phyloP scores from a whole-genome alignment of 2,113 vertebrate genomes.

The Columba janthina region DNA sequence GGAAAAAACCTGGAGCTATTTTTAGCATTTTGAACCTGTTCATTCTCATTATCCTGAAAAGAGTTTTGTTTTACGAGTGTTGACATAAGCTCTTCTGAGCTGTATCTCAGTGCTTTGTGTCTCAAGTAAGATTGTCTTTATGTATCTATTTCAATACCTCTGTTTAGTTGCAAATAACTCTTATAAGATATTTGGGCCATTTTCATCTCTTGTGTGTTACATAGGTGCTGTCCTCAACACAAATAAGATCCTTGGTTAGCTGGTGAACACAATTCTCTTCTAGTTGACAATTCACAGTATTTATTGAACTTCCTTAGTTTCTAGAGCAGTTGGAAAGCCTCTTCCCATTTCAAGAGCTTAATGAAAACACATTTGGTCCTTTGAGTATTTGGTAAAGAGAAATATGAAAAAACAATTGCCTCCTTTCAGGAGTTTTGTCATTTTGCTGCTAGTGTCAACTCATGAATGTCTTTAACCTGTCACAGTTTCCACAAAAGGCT shows the following conservation, averaged over 20 bases:
- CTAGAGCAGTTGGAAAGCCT: background rate
- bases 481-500: background rate
- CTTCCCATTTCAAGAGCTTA: background rate
- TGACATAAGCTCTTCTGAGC: slow-evolving; percentile 42
- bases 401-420: background rate
- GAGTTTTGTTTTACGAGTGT: background rate
- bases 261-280: background rate
- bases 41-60: slow-evolving; percentile 20
- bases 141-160: slow-evolving; percentile 25
- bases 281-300: background rate
- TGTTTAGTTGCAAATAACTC: background rate
- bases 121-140: slow-evolving; percentile 17
- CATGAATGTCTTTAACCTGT: background rate
- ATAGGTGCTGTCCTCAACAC: background rate
- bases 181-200: background rate
- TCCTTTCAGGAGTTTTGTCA: background rate
- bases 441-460: background rate
- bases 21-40: slow-evolving; percentile 34
- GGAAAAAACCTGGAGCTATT: background rate
- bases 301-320: background rate
- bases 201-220: background rate
- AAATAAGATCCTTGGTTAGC: background rate
- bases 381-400: background rate
- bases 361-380: background rate
- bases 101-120: background rate